Evolutionary conservation across 2,888 invertebrate genomes (phyloP), one percentile per base, ranked within the genome.

Genomic region (Mayetiola destructor): DNA sequence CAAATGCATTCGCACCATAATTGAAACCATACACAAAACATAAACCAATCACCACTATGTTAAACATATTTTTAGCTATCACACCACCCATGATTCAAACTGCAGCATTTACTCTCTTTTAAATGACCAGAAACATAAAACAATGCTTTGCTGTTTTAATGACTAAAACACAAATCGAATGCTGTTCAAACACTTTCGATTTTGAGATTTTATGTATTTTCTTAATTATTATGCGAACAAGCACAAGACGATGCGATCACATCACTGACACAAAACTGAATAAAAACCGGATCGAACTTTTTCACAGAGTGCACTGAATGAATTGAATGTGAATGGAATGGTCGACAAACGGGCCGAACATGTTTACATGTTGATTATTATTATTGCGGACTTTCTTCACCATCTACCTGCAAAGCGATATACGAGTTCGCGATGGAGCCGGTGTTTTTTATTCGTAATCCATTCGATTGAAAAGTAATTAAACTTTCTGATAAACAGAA

Each of bases 311-410:
- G n/a, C n/a, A n/a, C n/a, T n/a, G n/a, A n/a, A n/a, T n/a, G n/a
- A n/a, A n/a, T n/a, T n/a, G n/a, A n/a, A 39, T 18, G 16, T 3
- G 4, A n/a, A 27, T 21, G 40, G 40, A 40, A 4, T 16, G 12
- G 27, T 48, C 27, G 27, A 27, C 5, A 21, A 40, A 40, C 23
- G 40, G 40, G 21, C n/a, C n/a, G n/a, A 21, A 40, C 18, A n/a
- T 48, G 27, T 48, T 48, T 48, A 48, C 48, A 48, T n/a, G 14
- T 40, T 23, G 40, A 48, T 48, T 6, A 27, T 48, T n/a, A 48
- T 27, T 27, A 3, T 27, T 27, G n/a, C n/a, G 16, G 27, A 27
- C 3, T 21, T 10, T 23, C 42, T 32, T n/a, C n/a, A n/a, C n/a
- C n/a, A n/a, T n/a, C n/a, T n/a, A n/a, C n/a, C n/a, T n/a, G n/a